Base-by-base conservation (phyloP, 1,140 invertebrate genomes). In the Theocolax elegans region DNA sequence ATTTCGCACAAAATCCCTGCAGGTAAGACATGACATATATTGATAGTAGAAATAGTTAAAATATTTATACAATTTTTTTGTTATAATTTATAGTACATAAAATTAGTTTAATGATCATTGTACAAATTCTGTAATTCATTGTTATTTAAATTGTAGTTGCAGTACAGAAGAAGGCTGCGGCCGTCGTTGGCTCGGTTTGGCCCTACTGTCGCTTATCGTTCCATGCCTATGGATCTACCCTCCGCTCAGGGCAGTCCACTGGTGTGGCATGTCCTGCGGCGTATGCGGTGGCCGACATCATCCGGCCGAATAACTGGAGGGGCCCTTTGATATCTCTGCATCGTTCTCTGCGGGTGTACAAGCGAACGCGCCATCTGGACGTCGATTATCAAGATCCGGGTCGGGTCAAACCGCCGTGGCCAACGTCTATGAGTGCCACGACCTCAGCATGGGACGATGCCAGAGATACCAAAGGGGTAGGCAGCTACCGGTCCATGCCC, bases 161-260 rank as follows among this genome's bases (percentile, higher is more conserved):
- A 87, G 71, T 81, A 87, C 76, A 31, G 84, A 85, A 68, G 87
- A 87, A 40, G 87, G 88, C 75, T 91, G 89, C 77, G 84, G 87
- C 35, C 79, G 88, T 71, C 86, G 88, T 56, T 98, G 96, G 96
- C 82, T 95, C 68, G 93, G 94, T 68, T 85, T 97, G 74, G 91
- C 93, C 15, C 85, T 97, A 65, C 89, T 97, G 42, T 95, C 94
- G 42, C 83, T 97, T 62, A 86, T 97, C 75, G 91, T 97, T 77
- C 96, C 96, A 66, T 97, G 96, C 85, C 89, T 98, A 67, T 97
- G 95, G 90, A 95, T 95, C 85, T 97, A 97, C 87, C 90, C 93
- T 76, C 95, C 94, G 42, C 88, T 96, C 21, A 90, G 91, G 72
- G 91, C 93, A 70, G 93, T 93, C 78, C 95, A 97, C 85, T 89